Evolutionary conservation across 1,140 invertebrate species (phyloP).

Genomic region (Anoplophora glabripennis): DNA sequence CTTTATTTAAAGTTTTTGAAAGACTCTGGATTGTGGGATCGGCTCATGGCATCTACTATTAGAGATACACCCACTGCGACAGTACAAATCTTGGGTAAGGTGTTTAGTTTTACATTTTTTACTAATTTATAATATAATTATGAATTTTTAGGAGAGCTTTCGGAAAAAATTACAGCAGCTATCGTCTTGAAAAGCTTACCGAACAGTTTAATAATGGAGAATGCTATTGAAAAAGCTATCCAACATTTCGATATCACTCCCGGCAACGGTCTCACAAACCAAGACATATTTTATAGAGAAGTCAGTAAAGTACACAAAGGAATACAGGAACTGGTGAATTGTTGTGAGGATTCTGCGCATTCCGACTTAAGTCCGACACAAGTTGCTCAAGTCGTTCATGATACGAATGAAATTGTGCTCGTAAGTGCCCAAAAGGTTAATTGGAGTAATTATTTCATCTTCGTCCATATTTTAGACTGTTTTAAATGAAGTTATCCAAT

Average conservation of each 20-base stretch:
- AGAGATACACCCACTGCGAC: constrained; percentile 61
- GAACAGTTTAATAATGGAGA: constrained; percentile 54
- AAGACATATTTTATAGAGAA: constrained; percentile 73
- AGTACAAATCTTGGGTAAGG: constrained; percentile 65
- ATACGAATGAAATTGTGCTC: constrained; percentile 58
- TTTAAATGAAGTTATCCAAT: constrained; percentile 58
- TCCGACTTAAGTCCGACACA: constrained; percentile 54
- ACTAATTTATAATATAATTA: neutral
- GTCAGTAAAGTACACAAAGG: constrained; percentile 58
- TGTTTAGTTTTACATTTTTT: neutral
- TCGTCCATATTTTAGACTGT: constrained; percentile 48
- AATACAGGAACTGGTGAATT: constrained; percentile 54
- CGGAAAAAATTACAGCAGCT: constrained; percentile 73
- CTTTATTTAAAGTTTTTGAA: constrained; percentile 77
- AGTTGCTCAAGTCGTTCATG: constrained; percentile 54
- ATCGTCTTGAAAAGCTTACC: constrained; percentile 66
- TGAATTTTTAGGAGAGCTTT: constrained; percentile 56
- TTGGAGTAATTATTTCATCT: neutral
- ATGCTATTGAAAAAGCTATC: constrained; percentile 60
- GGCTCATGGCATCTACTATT: constrained; percentile 44
- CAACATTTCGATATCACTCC: constrained; percentile 49
- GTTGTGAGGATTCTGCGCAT: constrained; percentile 55
- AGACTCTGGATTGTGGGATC: constrained; percentile 68
- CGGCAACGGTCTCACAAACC: constrained; percentile 58
- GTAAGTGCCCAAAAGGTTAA: constrained; percentile 39